Evolutionary conservation across 2,888 invertebrate species (phyloP).

Genomic region (Dolichomitus sp.): DNA sequence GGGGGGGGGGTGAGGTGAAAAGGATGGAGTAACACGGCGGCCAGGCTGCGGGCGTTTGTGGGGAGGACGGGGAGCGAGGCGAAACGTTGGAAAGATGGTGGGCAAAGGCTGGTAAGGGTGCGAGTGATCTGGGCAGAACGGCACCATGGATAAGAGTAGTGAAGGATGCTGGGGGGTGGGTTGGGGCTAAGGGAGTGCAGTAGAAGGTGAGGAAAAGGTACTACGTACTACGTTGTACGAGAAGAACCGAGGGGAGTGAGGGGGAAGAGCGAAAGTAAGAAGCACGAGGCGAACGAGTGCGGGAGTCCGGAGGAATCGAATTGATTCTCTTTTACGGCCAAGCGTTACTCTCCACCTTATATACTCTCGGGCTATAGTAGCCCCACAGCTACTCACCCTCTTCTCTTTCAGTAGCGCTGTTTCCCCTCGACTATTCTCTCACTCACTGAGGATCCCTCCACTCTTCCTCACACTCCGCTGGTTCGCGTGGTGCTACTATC

Average conservation of each 20-base stretch:
- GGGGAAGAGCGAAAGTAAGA: constrained; percentile 28
- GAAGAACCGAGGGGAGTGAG: constrained; percentile 59
- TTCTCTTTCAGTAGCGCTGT: constrained; percentile 38
- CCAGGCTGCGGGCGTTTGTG: constrained; percentile 2
- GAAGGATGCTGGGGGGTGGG: constrained; percentile 46
- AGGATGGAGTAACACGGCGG: constrained; percentile 19
- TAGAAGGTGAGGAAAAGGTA: constrained; percentile 62
- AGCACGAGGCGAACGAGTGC: constrained; percentile 44
- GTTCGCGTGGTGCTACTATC: constrained; percentile 19
- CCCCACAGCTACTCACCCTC: constrained; percentile 39
- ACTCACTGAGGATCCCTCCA: constrained; percentile 36
- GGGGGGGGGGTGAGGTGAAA: background rate
- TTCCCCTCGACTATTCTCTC: constrained; percentile 18
- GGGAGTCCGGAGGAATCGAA: constrained; percentile 79
- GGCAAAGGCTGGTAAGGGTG: constrained; percentile 67
- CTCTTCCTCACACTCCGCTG: constrained; percentile 13
- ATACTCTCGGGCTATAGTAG: constrained; percentile 33
- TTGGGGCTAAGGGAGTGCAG: constrained; percentile 64
- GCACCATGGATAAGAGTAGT: constrained; percentile 57
- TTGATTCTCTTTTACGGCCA: constrained; percentile 85
- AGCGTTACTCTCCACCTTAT: constrained; percentile 79
- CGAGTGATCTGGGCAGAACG: constrained; percentile 63
- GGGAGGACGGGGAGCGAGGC: constrained; percentile 3
- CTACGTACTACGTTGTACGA: constrained; percentile 34
- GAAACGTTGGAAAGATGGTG: constrained; percentile 27